These are phyloP conservation scores for Rallus crepitans DNA, from an alignment of 2,797 vertebrate genomes.

Conservation along the genomic window DNA sequence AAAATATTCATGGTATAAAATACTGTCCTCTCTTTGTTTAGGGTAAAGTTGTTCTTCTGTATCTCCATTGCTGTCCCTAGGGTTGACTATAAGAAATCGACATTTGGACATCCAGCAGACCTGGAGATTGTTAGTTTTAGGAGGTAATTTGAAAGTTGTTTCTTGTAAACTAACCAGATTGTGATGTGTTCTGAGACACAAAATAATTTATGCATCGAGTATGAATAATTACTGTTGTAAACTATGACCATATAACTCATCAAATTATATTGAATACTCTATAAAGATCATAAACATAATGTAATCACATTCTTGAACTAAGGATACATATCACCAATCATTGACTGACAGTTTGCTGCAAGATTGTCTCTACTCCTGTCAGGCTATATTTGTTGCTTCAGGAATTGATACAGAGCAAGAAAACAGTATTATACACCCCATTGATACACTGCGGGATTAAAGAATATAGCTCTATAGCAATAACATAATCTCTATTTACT, in stretches of 20 bases:
- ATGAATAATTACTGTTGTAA: not conserved
- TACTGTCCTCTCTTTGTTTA: not conserved
- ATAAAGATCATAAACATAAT: not conserved
- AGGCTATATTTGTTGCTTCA: not conserved
- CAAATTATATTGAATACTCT: not conserved
- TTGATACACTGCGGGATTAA: not conserved
- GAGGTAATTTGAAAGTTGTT: not conserved
- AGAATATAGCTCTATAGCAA: not conserved
- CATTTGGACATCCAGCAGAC: not conserved
- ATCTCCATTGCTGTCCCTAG: not conserved
- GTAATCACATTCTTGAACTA: not conserved
- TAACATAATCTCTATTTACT: not conserved
- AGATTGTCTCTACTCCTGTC: not conserved
- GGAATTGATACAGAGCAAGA: not conserved
- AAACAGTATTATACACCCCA: not conserved
- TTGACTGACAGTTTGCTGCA: not conserved
- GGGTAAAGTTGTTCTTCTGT: not conserved
- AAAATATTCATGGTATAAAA: not conserved
- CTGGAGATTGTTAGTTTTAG: not conserved
- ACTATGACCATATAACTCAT: not conserved
- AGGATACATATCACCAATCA: not conserved
- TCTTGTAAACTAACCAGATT: not conserved
- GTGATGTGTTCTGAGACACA: not conserved
- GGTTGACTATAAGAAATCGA: not conserved
- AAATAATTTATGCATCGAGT: not conserved